Percentiles rank a stretch among this genome's conserved stretches.
Conservation (phyloP, 2,888 invertebrate species). For the Drosophila flavopinicola region DNA sequence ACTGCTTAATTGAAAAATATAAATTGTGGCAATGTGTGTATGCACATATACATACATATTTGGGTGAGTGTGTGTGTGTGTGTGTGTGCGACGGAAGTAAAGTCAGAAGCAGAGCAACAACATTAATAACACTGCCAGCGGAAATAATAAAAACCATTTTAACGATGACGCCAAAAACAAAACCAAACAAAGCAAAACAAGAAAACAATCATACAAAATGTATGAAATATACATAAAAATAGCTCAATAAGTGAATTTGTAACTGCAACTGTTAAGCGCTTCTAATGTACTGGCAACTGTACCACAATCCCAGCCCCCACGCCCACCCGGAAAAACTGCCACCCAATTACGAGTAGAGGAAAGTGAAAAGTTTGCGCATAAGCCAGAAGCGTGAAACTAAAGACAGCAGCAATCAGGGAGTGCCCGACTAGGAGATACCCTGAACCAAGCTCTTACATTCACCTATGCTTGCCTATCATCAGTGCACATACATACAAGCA, state of each 20-base stretch:
- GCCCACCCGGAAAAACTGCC: not conserved
- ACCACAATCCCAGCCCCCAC: not conserved
- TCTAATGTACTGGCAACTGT: slow-evolving; percentile 24
- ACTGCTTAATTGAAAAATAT: slow-evolving; percentile 81
- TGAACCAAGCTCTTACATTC: too few relatives aligned
- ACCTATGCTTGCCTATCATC: too few relatives aligned
- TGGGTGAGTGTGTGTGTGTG: slow-evolving; percentile 15
- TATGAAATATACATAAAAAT: slow-evolving; percentile 56
- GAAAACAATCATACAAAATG: slow-evolving; percentile 17
- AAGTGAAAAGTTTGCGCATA: slow-evolving; percentile 66
- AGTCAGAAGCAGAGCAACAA: slow-evolving; percentile 73
- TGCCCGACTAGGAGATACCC: too few relatives aligned
- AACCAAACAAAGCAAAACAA: slow-evolving; percentile 16
- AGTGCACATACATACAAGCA: too few relatives aligned
- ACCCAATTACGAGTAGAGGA: slow-evolving; percentile 62
- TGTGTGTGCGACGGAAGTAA: slow-evolving; percentile 47
- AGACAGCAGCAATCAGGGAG: too few relatives aligned
- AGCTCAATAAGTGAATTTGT: slow-evolving; percentile 29
- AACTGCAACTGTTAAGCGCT: slow-evolving; percentile 42
- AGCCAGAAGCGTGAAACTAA: slow-evolving; percentile 50
- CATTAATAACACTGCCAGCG: slow-evolving; percentile 73
- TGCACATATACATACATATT: slow-evolving; percentile 9
- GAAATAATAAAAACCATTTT: slow-evolving; percentile 78
- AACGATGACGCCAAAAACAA: slow-evolving; percentile 64
- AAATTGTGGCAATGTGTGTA: slow-evolving; percentile 65